Evolutionary conservation across 2,888 invertebrate species (phyloP).

Genomic region (Selenia dentaria): DNA sequence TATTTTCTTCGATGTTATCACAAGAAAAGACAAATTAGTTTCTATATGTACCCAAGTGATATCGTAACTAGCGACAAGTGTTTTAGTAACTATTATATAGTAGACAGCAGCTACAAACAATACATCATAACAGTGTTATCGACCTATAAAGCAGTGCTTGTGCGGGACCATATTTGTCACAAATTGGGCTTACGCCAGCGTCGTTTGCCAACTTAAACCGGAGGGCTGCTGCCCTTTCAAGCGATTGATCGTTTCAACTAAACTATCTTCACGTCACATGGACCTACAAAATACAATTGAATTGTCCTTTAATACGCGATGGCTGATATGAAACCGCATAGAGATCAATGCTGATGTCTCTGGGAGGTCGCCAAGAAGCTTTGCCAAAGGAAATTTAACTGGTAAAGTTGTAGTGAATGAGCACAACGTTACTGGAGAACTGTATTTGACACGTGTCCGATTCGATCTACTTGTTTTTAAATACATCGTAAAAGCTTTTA

Average conservation of each 20-base stretch:
- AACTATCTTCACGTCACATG: conserved; percentile 27
- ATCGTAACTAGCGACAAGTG: conserved; percentile 32
- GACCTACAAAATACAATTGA: conserved; percentile 19
- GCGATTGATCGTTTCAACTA: conserved; percentile 53
- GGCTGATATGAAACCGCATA: conserved; percentile 45
- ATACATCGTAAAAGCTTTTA: conserved; percentile 28
- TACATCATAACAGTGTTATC: conserved; percentile 49
- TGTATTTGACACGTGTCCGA: conserved; percentile 28
- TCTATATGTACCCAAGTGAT: conserved; percentile 17
- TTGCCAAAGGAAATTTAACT: conserved; percentile 56
- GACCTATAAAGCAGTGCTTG: conserved; percentile 43
- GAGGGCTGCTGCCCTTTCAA: conserved; percentile 54
- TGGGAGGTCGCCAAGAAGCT: conserved; percentile 48
- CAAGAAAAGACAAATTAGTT: conserved; percentile 31
- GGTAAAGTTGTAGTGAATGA: conserved; percentile 38
- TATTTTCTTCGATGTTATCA: conserved; percentile 37
- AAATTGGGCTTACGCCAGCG: conserved; percentile 69
- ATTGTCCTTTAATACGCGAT: conserved; percentile 10
- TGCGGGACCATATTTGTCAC: conserved; percentile 54
- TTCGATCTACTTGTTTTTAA: conserved; percentile 22
- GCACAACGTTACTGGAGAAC: conserved; percentile 26
- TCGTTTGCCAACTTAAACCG: conserved; percentile 63
- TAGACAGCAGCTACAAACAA: conserved; percentile 38
- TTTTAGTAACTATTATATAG: conserved; percentile 43
- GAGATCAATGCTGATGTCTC: conserved; percentile 44